Evolutionary conservation across 2,113 vertebrate genomes (phyloP), one percentile per base, ranked within the genome.

Genomic region (Astur gentilis): DNA sequence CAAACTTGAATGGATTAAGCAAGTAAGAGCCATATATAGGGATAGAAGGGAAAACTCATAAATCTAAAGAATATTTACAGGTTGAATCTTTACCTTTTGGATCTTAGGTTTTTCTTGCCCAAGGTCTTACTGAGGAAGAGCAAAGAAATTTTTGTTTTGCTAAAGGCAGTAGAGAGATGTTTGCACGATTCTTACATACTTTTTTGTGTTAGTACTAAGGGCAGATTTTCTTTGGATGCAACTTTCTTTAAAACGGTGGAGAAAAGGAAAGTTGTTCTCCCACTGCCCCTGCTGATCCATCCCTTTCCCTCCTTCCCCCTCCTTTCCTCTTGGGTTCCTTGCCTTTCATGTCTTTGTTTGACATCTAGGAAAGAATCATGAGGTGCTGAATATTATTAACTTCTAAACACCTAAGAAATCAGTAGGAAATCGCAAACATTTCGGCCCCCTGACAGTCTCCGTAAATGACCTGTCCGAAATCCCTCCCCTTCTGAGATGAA

Each of bases 341-440:
- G 98, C 97, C 98, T 98, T 98, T 98, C 98, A 98, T 98, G 78
- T 89, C 88, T 95, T 97, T 97, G 97, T 97, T 97, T 97, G 97
- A 97, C 97, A 97, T 97, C 78, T 95, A 94, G 89, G 97, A 96
- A 98, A 98, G 98, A 98, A 98, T 98, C 98, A 98, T 98, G 98
- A 98, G 98, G 98, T 98, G 98, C 89, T 94, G 98, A 98, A 96
- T 96, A 98, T 98, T 98, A 98, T 98, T 98, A 98, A 98, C 97
- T 98, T 98, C 97, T 98, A 98, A 98, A 98, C 98, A 98, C 98
- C 98, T 98, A 95, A 89, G 97, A 98, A 98, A 98, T 98, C 98
- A 97, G 98, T 97, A 98, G 98, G 98, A 97, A 97, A 97, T 97
- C 93, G 42, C 97, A 98, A 98, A 98, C 96, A 97, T 89, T 97